Evolutionary conservation across 2,888 invertebrate genomes (phyloP).

Genomic region (Dione juno): DNA sequence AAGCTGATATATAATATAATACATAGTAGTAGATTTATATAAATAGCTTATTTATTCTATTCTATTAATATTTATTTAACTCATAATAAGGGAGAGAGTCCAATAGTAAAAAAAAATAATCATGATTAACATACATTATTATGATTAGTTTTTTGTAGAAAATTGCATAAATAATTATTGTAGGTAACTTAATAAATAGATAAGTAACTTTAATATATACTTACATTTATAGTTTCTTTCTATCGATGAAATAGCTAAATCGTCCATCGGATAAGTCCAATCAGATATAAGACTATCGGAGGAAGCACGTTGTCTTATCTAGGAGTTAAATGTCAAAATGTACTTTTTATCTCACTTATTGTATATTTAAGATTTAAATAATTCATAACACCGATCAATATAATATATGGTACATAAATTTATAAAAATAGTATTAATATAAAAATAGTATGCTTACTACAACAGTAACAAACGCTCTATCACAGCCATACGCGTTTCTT

Average conservation of each 20-base stretch:
- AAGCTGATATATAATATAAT: background rate
- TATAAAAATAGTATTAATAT: background rate
- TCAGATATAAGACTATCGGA: constrained; percentile 89
- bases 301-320: constrained; percentile 88
- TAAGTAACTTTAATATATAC: constrained; percentile 42
- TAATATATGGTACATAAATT: background rate
- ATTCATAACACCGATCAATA: no score
- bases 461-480: constrained; percentile 93
- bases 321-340: background rate
- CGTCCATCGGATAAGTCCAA: constrained; percentile 83
- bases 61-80: no score
- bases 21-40: background rate
- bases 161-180: no score
- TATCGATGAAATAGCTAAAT: constrained; percentile 64
- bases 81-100: no score
- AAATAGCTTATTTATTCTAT: background rate
- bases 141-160: no score
- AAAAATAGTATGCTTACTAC: constrained; percentile 86
- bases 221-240: constrained; percentile 83
- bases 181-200: no score
- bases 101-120: no score
- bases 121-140: no score
- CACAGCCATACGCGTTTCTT: constrained; percentile 93
- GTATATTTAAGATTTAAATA: no score
- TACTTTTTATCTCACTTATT: no score